phyloP scores from a whole-genome alignment of 2,113 vertebrate species.

The Hyperopisus bebe region DNA sequence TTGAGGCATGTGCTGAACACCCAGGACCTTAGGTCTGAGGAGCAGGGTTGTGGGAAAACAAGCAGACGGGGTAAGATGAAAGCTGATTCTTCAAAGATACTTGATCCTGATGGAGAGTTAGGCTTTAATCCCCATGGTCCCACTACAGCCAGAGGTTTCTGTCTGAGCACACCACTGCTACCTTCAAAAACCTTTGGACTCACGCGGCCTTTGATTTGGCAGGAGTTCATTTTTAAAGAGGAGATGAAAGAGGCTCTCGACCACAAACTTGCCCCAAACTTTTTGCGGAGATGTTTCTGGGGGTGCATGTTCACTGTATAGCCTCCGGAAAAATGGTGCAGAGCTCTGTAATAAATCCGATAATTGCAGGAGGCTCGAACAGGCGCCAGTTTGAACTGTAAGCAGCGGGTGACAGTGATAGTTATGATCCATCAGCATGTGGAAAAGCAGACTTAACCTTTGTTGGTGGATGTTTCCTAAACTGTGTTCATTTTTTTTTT shows the following conservation, averaged over 20 bases:
- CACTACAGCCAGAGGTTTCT: neutral
- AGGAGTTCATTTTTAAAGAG: conserved; percentile 13
- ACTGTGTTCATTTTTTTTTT: neutral
- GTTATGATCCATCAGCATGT: neutral
- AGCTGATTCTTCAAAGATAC: conserved; percentile 19
- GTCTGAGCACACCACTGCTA: neutral
- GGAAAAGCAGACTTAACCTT: neutral
- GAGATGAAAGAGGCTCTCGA: neutral
- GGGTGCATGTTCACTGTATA: neutral
- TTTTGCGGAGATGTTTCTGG: neutral
- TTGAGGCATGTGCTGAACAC: neutral
- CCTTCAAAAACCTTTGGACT: neutral
- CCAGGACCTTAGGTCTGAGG: neutral
- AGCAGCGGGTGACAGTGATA: neutral
- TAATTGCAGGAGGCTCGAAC: neutral
- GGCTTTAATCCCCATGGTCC: conserved; percentile 5
- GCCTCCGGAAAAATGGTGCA: neutral
- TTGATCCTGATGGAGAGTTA: conserved; percentile 5
- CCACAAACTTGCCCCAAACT: neutral
- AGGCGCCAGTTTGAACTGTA: neutral
- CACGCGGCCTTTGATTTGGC: neutral
- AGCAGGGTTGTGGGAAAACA: neutral
- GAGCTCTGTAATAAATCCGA: neutral
- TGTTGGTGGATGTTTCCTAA: neutral
- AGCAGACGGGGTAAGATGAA: conserved; percentile 6